These are phyloP conservation scores for Echinometra lucunter DNA, from an alignment of 53 echinoderm and acorn worm genomes.

Conservation along the genomic window DNA sequence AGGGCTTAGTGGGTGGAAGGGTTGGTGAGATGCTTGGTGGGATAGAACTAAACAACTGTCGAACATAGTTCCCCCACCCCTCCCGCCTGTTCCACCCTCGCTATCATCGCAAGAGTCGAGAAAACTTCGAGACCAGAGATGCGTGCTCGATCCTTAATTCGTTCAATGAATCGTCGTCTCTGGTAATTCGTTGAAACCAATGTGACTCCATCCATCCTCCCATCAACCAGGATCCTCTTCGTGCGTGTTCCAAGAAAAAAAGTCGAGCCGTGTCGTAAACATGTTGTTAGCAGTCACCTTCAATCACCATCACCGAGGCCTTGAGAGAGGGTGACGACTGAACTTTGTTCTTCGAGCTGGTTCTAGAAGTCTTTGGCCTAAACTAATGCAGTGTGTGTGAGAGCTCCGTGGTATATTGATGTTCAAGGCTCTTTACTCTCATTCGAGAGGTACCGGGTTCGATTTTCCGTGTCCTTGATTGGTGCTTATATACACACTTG, in stretches of 20 bases:
- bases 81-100: neutral
- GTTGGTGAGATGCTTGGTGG: too few species aligned
- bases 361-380: neutral
- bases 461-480: too few species aligned
- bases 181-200: neutral
- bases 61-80: neutral
- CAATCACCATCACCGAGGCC: conserved; percentile 25
- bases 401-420: too few species aligned
- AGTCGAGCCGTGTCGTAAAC: conserved; percentile 23
- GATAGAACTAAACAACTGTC: too few species aligned
- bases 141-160: neutral
- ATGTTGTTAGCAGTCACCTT: conserved; percentile 31
- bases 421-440: too few species aligned
- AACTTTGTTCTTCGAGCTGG: neutral
- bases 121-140: neutral
- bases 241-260: neutral
- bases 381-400: too few species aligned
- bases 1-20: too few species aligned
- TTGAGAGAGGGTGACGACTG: neutral
- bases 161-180: conserved; percentile 7
- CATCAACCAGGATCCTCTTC: neutral
- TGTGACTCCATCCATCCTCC: neutral
- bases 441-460: too few species aligned
- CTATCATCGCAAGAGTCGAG: neutral
- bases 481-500: too few species aligned